Percentiles rank a stretch among this genome's conserved stretches.
Conservation (phyloP, 2,888 invertebrate species). For the Plemyria rubiginata region DNA sequence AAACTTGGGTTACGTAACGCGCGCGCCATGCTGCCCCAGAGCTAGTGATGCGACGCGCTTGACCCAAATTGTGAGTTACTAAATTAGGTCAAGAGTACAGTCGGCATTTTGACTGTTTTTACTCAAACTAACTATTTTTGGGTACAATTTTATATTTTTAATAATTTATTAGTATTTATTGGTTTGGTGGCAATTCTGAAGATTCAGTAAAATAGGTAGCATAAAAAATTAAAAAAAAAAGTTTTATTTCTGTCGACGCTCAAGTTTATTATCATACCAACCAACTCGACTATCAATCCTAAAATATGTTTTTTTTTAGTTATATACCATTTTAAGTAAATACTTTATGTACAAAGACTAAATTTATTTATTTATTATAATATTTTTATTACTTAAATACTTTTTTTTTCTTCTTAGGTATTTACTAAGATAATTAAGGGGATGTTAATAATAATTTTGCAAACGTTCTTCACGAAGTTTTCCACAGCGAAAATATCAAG, state of each 20-base stretch:
- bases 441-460: not conserved
- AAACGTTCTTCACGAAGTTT: constrained; percentile 14
- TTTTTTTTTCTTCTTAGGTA: not conserved
- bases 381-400: not conserved
- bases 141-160: not conserved
- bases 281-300: too few species aligned
- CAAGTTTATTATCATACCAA: too few species aligned
- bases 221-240: too few species aligned
- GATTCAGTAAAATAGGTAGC: too few species aligned
- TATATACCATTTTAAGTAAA: too few species aligned
- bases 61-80: constrained; percentile 32
- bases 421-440: not conserved
- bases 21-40: constrained; percentile 44
- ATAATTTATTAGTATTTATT: not conserved
- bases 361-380: too few species aligned
- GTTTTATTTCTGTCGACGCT: too few species aligned
- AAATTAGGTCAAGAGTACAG: constrained; percentile 26
- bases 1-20: constrained; percentile 74
- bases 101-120: constrained; percentile 16
- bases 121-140: not conserved
- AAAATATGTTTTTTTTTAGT: too few species aligned
- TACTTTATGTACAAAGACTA: too few species aligned
- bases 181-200: too few species aligned
- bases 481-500: constrained; percentile 4
- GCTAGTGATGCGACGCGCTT: constrained; percentile 36